Conservation (phyloP, 2,797 vertebrate genomes). For the Sebastes vulpes region DNA sequence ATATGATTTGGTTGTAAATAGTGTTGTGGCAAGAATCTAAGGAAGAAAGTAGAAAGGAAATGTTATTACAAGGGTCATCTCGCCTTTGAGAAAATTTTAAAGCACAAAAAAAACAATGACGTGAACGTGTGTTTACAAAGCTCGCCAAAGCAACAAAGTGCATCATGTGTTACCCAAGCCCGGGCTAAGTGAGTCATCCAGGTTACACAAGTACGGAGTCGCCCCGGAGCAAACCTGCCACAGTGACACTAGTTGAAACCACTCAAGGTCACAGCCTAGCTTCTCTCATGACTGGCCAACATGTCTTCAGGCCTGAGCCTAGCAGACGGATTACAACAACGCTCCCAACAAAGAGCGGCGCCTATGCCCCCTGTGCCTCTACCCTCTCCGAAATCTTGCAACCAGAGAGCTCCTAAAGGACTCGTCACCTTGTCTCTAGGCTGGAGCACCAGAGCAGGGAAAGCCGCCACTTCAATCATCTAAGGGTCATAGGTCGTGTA, state of each 20-base stretch:
- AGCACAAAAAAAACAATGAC: neutral
- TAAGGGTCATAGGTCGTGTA: conserved; percentile 74
- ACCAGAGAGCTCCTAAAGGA: conserved; percentile 85
- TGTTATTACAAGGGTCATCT: neutral
- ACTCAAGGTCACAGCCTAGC: conserved; percentile 82
- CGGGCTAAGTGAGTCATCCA: conserved; percentile 66
- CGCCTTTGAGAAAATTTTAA: neutral
- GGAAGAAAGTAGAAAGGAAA: neutral
- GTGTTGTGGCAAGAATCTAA: conserved; percentile 16
- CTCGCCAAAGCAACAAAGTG: conserved; percentile 36
- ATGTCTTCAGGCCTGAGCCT: conserved; percentile 75
- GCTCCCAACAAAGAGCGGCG: conserved; percentile 79
- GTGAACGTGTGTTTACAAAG: conserved; percentile 20
- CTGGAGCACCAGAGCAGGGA: conserved; percentile 79
- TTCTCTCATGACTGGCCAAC: conserved; percentile 71
- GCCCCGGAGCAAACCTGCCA: conserved; percentile 55
- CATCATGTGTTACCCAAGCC: conserved; percentile 49
- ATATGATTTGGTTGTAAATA: conserved; percentile 41
- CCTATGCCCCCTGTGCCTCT: conserved; percentile 67
- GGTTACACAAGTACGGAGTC: conserved; percentile 62
- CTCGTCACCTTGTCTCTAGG: conserved; percentile 86
- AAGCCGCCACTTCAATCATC: conserved; percentile 87
- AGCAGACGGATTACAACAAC: conserved; percentile 81
- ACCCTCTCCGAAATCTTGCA: conserved; percentile 75
- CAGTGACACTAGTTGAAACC: conserved; percentile 63